Percentiles rank a stretch among this genome's conserved stretches.
Conservation (phyloP, 2,113 vertebrate species). For the Lampris megalopsis region DNA sequence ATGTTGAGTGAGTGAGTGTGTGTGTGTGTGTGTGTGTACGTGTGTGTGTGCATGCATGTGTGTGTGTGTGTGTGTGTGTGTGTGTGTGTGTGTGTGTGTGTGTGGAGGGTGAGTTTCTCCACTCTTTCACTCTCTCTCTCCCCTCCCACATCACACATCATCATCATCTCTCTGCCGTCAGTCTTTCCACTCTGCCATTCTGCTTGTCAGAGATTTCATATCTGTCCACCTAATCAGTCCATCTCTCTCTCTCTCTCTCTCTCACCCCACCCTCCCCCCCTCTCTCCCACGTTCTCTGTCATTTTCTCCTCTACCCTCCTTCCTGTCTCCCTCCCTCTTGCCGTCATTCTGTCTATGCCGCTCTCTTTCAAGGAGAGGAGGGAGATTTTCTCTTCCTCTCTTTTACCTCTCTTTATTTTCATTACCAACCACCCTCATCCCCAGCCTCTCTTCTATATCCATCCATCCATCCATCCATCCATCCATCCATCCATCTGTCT, state of each 20-base stretch:
- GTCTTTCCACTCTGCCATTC: background rate
- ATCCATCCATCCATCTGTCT: too few species aligned
- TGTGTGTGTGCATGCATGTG: background rate
- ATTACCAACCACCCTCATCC: background rate
- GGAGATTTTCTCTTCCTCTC: background rate
- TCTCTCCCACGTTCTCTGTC: constrained; percentile 28
- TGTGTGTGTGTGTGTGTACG: constrained; percentile 8
- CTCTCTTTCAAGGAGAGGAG: background rate
- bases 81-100: constrained; percentile 7
- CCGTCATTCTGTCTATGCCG: background rate
- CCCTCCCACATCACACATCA: background rate
- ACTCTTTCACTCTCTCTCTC: background rate
- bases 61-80: constrained; percentile 15
- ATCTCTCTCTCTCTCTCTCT: background rate
- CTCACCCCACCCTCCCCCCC: constrained; percentile 18
- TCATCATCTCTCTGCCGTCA: background rate
- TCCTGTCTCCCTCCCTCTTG: background rate
- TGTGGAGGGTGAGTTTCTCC: too few species aligned
- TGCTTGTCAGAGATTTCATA: background rate
- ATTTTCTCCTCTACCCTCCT: background rate
- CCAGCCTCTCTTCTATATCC: too few species aligned
- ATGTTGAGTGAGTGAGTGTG: constrained; percentile 4
- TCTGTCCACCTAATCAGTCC: background rate
- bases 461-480: too few species aligned
- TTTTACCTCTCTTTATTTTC: constrained; percentile 4